phyloP scores from a whole-genome alignment of 1,140 invertebrate species.

The Lepidurus packardi region DNA sequence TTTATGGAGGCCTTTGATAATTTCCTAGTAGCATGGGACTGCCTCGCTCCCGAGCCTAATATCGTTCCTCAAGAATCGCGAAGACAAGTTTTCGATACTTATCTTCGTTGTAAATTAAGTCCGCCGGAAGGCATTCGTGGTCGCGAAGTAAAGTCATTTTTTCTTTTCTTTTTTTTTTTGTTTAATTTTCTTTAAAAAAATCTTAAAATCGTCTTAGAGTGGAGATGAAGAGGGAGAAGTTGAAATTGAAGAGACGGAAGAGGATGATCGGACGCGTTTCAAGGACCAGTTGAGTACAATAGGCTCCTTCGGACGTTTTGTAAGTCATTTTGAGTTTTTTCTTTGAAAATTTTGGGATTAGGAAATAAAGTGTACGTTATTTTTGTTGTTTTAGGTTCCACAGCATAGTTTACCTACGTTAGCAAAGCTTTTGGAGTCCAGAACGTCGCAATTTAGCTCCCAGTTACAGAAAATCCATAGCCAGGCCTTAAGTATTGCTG shows the following conservation, averaged over 20 bases:
- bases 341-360: conserved; percentile 14
- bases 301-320: conserved; percentile 50
- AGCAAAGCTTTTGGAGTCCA: conserved; percentile 56
- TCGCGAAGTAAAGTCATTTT: conserved; percentile 43
- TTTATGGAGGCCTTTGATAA: conserved; percentile 74
- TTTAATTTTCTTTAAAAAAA: not conserved
- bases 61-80: conserved; percentile 53
- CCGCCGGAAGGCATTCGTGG: conserved; percentile 69
- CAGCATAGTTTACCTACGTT: conserved; percentile 54
- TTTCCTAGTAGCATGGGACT: conserved; percentile 73
- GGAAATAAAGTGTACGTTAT: conserved; percentile 29
- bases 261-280: conserved; percentile 62
- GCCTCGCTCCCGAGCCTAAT: conserved; percentile 53
- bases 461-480: conserved; percentile 57
- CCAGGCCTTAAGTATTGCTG: conserved; percentile 52
- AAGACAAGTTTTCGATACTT: conserved; percentile 66
- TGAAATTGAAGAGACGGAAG: conserved; percentile 62
- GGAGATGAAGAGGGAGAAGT: conserved; percentile 43
- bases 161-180: conserved; percentile 23
- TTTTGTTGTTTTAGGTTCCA: conserved; percentile 43
- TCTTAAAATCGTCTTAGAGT: not conserved
- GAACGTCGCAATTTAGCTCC: conserved; percentile 55
- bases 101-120: conserved; percentile 71
- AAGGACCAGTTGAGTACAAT: conserved; percentile 63
- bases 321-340: conserved; percentile 41